Evolutionary conservation across 1,140 invertebrate species (phyloP).

Genomic region (Bombus terrestris): DNA sequence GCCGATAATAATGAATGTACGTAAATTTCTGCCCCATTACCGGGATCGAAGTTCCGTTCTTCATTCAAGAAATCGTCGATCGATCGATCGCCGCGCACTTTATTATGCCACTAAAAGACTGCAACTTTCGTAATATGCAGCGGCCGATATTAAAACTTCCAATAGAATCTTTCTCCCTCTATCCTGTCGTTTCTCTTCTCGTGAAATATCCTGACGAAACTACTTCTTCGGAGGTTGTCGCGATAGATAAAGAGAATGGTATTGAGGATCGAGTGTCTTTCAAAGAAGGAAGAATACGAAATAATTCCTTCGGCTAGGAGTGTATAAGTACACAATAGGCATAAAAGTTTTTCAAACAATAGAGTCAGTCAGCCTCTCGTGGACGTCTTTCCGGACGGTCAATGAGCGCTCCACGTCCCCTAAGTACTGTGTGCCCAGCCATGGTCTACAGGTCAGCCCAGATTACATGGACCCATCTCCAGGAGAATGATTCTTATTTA

Average conservation of each 20-base stretch:
- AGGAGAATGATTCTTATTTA: constrained; percentile 10
- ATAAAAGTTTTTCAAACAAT: constrained; percentile 58
- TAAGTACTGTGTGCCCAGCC: constrained; percentile 40
- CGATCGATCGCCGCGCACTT: constrained; percentile 12
- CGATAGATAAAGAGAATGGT: constrained; percentile 14
- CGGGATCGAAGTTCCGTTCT: not conserved
- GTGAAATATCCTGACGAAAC: constrained; percentile 34
- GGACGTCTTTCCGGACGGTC: constrained; percentile 53
- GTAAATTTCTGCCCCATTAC: not conserved
- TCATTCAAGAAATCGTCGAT: constrained; percentile 23
- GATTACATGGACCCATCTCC: constrained; percentile 28
- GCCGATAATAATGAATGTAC: not conserved
- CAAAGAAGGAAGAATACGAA: constrained; percentile 19
- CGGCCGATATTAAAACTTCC: constrained; percentile 38
- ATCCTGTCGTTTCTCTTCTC: not conserved
- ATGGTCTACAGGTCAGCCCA: constrained; percentile 33
- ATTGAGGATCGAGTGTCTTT: constrained; percentile 40
- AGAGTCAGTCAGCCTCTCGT: constrained; percentile 37
- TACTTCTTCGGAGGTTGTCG: constrained; percentile 26
- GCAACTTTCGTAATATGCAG: constrained; percentile 26
- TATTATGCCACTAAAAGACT: constrained; percentile 25
- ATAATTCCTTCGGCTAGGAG: constrained; percentile 43
- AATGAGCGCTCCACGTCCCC: constrained; percentile 43
- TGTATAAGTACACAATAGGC: constrained; percentile 41
- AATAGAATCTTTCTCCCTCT: constrained; percentile 17